Conservation (phyloP, 1,140 invertebrate genomes). For the Probaryconus sp. region DNA sequence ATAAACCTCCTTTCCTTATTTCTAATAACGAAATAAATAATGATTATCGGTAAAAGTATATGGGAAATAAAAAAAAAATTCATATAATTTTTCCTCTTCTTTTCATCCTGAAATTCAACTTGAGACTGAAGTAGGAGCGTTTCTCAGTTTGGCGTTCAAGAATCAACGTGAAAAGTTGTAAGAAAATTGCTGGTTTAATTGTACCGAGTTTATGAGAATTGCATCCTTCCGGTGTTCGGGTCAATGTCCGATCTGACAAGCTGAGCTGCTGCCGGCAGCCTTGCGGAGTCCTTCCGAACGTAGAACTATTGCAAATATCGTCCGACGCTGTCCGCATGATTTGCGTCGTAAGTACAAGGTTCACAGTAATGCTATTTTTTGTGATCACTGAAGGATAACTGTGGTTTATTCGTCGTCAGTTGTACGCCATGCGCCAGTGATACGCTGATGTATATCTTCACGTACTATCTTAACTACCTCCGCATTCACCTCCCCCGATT, state of each 20-base stretch:
- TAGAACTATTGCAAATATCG: constrained; percentile 35
- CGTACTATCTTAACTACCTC: constrained; percentile 58
- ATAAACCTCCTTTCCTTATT: no score
- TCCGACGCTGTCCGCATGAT: constrained; percentile 56
- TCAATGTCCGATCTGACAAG: constrained; percentile 46
- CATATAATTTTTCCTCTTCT: no score
- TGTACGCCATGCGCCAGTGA: constrained; percentile 43
- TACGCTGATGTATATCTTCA: constrained; percentile 58
- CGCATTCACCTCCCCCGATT: constrained; percentile 54
- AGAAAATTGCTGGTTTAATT: constrained; percentile 34
- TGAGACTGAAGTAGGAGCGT: no score
- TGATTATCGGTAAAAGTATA: no score
- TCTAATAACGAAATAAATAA: no score
- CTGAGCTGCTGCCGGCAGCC: constrained; percentile 32
- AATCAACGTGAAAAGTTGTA: constrained; percentile 10
- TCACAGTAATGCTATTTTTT: constrained; percentile 48
- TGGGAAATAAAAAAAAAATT: no score
- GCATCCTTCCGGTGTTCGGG: constrained; percentile 48
- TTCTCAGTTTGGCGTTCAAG: no score
- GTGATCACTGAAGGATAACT: constrained; percentile 55
- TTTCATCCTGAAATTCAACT: no score
- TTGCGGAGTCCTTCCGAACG: constrained; percentile 52
- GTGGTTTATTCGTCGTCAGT: constrained; percentile 61
- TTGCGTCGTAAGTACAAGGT: constrained; percentile 62
- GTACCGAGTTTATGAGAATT: constrained; percentile 19